Evolutionary conservation across 2,113 vertebrate genomes (phyloP).

Genomic region (Struthidea cinerea): DNA sequence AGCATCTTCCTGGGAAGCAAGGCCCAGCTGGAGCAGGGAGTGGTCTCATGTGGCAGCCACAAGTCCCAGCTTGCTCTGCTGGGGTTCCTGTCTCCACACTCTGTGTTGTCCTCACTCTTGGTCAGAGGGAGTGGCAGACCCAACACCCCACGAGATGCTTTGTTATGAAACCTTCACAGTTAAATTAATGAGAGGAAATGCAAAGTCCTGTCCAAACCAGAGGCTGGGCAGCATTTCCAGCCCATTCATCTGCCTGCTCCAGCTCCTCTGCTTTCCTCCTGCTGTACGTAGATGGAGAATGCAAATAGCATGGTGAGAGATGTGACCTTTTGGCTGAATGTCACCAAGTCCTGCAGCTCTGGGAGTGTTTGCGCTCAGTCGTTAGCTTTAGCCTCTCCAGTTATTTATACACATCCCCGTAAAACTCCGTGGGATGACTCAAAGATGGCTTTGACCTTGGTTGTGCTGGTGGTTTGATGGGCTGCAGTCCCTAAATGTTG

Average conservation of each 20-base stretch:
- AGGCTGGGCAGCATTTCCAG: neutral
- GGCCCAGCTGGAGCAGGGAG: neutral
- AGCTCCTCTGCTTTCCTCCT: neutral
- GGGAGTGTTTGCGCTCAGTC: conserved; percentile 44
- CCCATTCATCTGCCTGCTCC: neutral
- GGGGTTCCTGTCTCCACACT: neutral
- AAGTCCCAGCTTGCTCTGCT: neutral
- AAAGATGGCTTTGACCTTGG: neutral
- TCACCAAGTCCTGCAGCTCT: conserved; percentile 39
- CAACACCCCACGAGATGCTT: neutral
- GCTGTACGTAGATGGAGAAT: conserved; percentile 20
- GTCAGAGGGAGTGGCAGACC: neutral
- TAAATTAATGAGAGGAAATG: neutral
- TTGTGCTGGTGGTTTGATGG: neutral
- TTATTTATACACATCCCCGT: neutral
- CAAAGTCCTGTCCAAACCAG: neutral
- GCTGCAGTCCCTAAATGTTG: neutral
- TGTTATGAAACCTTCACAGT: neutral
- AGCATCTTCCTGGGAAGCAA: neutral
- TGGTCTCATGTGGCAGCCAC: neutral
- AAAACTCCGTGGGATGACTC: neutral
- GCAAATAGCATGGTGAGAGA: conserved; percentile 50
- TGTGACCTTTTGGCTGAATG: conserved; percentile 63
- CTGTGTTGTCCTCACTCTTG: neutral
- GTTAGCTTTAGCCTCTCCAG: conserved; percentile 18